These are phyloP conservation scores for Pelusios castaneus DNA, from an alignment of 2,113 vertebrate species.

Conservation along the genomic window DNA sequence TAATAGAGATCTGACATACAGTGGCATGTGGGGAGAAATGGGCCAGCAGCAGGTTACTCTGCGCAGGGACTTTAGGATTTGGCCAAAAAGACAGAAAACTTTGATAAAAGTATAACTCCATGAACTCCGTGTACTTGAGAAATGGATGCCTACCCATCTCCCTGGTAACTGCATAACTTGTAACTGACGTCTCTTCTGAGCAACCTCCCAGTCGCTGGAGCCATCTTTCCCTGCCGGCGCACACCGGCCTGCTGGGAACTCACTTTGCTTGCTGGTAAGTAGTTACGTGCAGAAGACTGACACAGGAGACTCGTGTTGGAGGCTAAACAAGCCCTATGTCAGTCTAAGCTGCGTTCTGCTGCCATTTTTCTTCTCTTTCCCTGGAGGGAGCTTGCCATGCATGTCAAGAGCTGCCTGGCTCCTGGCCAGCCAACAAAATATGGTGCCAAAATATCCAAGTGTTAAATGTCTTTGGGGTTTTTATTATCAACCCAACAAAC, in stretches of 20 bases:
- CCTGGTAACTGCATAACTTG: neutral
- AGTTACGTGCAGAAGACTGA: neutral
- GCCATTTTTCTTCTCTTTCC: accelerated
- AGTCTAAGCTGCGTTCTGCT: accelerated
- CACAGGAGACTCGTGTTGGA: neutral
- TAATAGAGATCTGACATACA: neutral
- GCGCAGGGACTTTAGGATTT: neutral
- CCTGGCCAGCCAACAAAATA: neutral
- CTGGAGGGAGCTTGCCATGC: neutral
- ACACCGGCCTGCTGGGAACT: neutral
- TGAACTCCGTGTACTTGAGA: neutral
- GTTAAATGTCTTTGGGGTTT: neutral
- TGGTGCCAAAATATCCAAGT: neutral
- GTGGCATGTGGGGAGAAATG: neutral
- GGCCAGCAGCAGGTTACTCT: neutral
- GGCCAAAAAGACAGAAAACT: neutral
- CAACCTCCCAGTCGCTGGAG: neutral
- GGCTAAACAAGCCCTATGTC: neutral
- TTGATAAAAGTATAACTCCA: neutral
- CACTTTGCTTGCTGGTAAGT: neutral
- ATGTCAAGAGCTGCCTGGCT: neutral
- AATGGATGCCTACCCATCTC: neutral
- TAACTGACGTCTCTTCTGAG: accelerated
- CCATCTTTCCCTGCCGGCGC: too few species aligned
- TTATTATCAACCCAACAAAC: neutral